Conservation (phyloP, 1,140 invertebrate genomes). For the Sitobion miscanthi region DNA sequence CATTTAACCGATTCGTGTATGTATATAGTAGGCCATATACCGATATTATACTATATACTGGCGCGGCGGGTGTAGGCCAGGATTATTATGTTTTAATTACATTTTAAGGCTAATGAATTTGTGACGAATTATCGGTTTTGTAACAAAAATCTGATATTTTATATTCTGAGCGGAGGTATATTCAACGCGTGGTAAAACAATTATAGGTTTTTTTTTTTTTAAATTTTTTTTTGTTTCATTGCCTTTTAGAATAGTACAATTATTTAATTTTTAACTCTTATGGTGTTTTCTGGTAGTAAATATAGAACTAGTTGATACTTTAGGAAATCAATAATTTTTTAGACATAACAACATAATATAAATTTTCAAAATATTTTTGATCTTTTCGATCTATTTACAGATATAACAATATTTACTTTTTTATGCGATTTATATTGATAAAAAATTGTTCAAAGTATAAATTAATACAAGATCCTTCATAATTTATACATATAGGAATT, state of each 20-base stretch:
- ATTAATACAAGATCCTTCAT: too few relatives aligned
- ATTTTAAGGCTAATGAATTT: not conserved
- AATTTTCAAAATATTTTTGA: too few relatives aligned
- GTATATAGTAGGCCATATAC: not conserved
- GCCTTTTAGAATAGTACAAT: not conserved
- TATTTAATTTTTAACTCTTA: not conserved
- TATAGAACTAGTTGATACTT: not conserved
- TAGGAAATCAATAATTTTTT: too few relatives aligned
- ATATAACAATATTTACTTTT: too few relatives aligned
- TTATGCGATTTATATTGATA: too few relatives aligned
- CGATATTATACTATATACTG: not conserved
- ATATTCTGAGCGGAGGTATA: not conserved
- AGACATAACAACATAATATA: too few relatives aligned
- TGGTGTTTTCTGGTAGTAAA: not conserved
- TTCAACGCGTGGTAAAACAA: not conserved
- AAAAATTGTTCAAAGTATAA: too few relatives aligned
- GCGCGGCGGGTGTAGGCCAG: not conserved
- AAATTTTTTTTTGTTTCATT: not conserved
- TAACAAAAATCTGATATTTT: not conserved
- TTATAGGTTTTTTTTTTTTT: not conserved
- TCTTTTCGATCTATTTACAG: too few relatives aligned
- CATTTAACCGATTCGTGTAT: not conserved
- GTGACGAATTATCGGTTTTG: not conserved
- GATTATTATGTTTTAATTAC: conserved; percentile 1
- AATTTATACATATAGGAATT: too few relatives aligned